A percentile compares a stretch with the other conserved stretches of the same genome.
Conservation (phyloP, 2,113 vertebrate species). For the Muntiacus reevesi region DNA sequence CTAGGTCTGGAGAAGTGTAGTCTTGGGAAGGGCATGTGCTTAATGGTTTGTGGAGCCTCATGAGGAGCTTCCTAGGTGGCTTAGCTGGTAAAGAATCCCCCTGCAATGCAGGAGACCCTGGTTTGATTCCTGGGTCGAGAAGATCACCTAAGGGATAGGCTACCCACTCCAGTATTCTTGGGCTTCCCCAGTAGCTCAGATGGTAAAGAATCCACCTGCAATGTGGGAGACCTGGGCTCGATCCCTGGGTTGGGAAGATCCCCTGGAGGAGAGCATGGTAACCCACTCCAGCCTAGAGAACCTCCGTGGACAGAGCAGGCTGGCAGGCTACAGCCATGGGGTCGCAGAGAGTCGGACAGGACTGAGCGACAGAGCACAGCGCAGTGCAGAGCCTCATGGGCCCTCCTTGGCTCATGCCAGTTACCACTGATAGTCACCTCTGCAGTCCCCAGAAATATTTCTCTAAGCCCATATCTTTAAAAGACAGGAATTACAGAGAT, state of each 20-base stretch:
- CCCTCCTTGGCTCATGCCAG: neutral
- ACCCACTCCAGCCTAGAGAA: neutral
- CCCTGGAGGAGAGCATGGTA: neutral
- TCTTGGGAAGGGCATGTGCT: neutral
- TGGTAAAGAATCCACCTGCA: neutral
- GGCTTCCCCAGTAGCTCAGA: neutral
- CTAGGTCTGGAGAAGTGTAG: neutral
- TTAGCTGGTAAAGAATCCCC: neutral
- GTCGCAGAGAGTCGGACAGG: neutral
- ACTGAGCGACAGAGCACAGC: neutral
- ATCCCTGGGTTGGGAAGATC: neutral
- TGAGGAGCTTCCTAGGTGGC: neutral
- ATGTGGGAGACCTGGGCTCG: neutral
- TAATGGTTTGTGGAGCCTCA: neutral
- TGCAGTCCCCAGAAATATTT: neutral
- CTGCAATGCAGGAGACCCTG: accelerated
- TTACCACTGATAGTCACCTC: neutral
- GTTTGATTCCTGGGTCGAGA: neutral
- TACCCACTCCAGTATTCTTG: neutral
- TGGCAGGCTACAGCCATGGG: neutral
- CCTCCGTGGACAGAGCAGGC: neutral
- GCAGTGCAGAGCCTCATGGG: neutral
- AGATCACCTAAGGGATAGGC: neutral
- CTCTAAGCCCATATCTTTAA: neutral
- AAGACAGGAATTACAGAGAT: neutral